phyloP scores from a whole-genome alignment of 2,113 vertebrate species.

The Columba livia region DNA sequence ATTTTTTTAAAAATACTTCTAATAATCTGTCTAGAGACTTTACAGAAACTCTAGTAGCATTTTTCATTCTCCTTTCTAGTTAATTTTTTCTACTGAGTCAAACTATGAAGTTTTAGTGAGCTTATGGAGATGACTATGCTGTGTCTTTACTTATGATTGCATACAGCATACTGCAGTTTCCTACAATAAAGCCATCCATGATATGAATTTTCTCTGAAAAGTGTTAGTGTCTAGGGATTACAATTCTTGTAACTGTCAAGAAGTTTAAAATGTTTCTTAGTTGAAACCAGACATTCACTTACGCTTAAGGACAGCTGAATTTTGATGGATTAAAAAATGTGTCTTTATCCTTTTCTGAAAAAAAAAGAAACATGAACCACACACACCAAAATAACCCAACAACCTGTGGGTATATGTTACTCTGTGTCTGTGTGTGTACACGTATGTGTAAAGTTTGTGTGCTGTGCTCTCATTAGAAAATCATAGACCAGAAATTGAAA shows the following conservation, averaged over 20 bases:
- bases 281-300: constrained; percentile 60
- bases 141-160: constrained; percentile 29
- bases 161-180: not conserved
- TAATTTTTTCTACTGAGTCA: not conserved
- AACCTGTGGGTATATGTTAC: not conserved
- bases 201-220: constrained; percentile 66
- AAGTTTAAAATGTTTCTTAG: constrained; percentile 67
- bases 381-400: too few relatives aligned
- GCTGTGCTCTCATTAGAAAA: not conserved
- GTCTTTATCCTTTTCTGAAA: constrained; percentile 17
- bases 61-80: not conserved
- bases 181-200: constrained; percentile 15
- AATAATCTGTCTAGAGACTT: not conserved
- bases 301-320: constrained; percentile 28
- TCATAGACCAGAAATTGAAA: not conserved
- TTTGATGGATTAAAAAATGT: constrained; percentile 28
- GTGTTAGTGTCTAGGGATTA: constrained; percentile 42
- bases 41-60: not conserved
- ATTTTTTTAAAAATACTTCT: not conserved
- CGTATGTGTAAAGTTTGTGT: not conserved
- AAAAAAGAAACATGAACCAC: not conserved
- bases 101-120: not conserved
- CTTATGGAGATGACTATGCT: not conserved
- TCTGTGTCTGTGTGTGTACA: not conserved
- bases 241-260: constrained; percentile 69